A percentile compares a stretch with the other conserved stretches of the same genome.
Conservation (phyloP, 2,797 vertebrate species). For the Buphagus erythrorhynchus region DNA sequence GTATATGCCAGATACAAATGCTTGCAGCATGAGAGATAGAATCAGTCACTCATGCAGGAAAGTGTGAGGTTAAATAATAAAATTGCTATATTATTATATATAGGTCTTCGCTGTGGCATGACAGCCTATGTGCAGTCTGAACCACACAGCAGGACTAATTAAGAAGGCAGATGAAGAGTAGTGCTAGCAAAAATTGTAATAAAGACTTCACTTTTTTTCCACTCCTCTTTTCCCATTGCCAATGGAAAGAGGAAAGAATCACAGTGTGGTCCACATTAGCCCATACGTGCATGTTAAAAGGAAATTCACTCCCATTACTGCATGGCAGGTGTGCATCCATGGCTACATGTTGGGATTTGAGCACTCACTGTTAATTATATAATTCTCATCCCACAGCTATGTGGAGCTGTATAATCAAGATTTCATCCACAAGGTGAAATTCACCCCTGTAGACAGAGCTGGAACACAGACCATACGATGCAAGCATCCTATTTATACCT, state of each 20-base stretch:
- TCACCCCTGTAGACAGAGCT: background rate
- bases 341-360: background rate
- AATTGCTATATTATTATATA: conserved; percentile 29
- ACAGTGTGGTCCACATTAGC: conserved; percentile 34
- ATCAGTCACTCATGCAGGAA: background rate
- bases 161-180: conserved; percentile 26
- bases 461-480: background rate
- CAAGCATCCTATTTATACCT: background rate
- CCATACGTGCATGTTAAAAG: conserved; percentile 11
- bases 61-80: conserved; percentile 15
- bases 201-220: background rate
- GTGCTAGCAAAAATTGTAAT: background rate
- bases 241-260: background rate
- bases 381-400: background rate
- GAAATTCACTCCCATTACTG: conserved; percentile 33
- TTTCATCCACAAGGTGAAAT: background rate
- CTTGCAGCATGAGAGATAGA: background rate
- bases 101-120: conserved; percentile 1
- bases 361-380: background rate
- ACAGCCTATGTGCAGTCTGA: background rate
- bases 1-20: background rate
- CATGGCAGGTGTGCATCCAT: background rate
- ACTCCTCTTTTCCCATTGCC: background rate
- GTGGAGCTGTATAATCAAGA: background rate
- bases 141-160: conserved; percentile 47